These are phyloP conservation scores for Sula dactylatra DNA, from an alignment of 2,113 vertebrate genomes.

Conservation along the genomic window DNA sequence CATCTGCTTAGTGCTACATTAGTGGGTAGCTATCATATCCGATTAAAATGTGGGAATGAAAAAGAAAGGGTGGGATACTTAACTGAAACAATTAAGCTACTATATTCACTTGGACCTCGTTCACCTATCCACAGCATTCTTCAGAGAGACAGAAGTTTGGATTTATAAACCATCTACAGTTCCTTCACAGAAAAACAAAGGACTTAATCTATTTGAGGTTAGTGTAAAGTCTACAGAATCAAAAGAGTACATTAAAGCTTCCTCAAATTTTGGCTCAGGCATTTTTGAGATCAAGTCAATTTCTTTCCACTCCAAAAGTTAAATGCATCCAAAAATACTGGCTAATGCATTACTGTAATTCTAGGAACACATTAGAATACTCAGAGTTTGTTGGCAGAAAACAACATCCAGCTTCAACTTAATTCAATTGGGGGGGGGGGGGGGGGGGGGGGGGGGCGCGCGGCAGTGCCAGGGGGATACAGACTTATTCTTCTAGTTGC, in stretches of 20 bases:
- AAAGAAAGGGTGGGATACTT: neutral
- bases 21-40: neutral
- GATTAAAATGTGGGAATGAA: neutral
- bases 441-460: no score
- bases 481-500: neutral
- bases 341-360: constrained; percentile 2
- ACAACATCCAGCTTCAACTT: neutral
- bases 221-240: neutral
- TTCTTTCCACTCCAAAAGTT: neutral
- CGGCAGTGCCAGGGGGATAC: no score
- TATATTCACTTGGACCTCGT: neutral
- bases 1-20: neutral
- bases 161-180: neutral
- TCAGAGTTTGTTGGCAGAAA: neutral
- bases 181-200: neutral
- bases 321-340: neutral
- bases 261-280: neutral
- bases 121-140: neutral
- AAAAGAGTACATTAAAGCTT: neutral
- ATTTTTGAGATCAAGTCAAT: neutral
- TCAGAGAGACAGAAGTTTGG: neutral
- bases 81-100: neutral
- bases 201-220: no score
- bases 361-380: neutral
- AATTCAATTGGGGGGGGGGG: neutral